Conservation (phyloP, 2,113 vertebrate species). For the Crotalus viridis region DNA sequence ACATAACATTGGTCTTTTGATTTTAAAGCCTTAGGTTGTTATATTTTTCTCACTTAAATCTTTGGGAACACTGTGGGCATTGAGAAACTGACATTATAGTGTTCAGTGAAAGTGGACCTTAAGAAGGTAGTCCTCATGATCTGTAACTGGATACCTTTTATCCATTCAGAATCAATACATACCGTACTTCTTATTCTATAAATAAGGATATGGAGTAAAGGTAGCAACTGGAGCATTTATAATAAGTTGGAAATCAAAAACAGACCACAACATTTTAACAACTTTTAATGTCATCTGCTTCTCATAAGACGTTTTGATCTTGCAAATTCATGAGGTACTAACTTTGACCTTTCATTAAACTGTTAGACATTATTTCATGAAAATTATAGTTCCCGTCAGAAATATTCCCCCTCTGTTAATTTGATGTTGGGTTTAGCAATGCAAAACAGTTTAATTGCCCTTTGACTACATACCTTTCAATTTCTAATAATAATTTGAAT, state of each 20-base stretch:
- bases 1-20: not conserved
- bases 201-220: not conserved
- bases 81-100: constrained; percentile 15
- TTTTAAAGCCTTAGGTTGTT: not conserved
- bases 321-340: not conserved
- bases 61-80: constrained; percentile 18
- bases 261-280: not conserved
- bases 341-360: constrained; percentile 27
- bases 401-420: not conserved
- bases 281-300: constrained; percentile 19
- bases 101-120: constrained; percentile 7
- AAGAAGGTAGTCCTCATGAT: constrained; percentile 27
- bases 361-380: not conserved
- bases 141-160: fast-evolving
- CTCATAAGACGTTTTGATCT: not conserved
- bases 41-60: not conserved
- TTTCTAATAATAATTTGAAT: constrained; percentile 13
- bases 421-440: not conserved
- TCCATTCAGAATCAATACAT: not conserved
- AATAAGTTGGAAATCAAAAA: constrained; percentile 19
- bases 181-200: constrained; percentile 19
- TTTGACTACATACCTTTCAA: not conserved
- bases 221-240: not conserved
- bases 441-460: not conserved
- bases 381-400: not conserved